Evolutionary conservation across 2,113 vertebrate species (phyloP).

Genomic region (Hippocampus zosterae): DNA sequence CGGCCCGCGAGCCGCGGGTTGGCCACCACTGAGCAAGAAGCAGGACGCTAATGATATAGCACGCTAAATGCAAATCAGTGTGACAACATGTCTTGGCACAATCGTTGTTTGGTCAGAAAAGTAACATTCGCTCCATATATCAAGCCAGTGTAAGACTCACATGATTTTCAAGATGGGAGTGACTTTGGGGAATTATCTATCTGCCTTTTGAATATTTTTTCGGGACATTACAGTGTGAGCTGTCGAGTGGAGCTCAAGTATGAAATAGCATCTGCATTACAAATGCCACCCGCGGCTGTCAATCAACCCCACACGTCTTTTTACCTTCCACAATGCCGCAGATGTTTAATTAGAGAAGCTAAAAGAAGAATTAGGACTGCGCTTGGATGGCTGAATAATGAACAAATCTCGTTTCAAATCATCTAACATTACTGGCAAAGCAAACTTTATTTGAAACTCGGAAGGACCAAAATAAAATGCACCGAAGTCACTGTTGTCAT

Average conservation of each 20-base stretch:
- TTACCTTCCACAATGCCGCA: conserved; percentile 9
- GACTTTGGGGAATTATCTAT: conserved; percentile 7
- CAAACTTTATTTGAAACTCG: not conserved
- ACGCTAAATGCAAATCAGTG: not conserved
- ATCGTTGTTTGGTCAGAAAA: not conserved
- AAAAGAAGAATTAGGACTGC: conserved; percentile 37
- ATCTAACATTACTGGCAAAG: conserved; percentile 16
- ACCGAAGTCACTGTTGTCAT: not conserved
- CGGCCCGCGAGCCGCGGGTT: no score
- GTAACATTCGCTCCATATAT: not conserved
- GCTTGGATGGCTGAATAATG: conserved; percentile 46
- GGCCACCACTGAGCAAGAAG: not conserved
- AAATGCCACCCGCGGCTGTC: conserved; percentile 11
- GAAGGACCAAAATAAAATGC: not conserved
- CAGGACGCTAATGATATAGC: not conserved
- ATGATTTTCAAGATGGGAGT: not conserved
- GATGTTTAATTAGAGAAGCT: conserved; percentile 45
- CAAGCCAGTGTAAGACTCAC: not conserved
- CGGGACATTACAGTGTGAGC: not conserved
- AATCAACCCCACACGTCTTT: not conserved
- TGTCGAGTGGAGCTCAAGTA: conserved; percentile 12
- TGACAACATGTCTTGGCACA: no score
- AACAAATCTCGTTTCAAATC: conserved; percentile 6
- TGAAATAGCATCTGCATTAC: not conserved
- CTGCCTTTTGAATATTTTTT: conserved; percentile 12